phyloP scores from a whole-genome alignment of 1,140 invertebrate genomes.

The Pseudomyrmex cubaensis region DNA sequence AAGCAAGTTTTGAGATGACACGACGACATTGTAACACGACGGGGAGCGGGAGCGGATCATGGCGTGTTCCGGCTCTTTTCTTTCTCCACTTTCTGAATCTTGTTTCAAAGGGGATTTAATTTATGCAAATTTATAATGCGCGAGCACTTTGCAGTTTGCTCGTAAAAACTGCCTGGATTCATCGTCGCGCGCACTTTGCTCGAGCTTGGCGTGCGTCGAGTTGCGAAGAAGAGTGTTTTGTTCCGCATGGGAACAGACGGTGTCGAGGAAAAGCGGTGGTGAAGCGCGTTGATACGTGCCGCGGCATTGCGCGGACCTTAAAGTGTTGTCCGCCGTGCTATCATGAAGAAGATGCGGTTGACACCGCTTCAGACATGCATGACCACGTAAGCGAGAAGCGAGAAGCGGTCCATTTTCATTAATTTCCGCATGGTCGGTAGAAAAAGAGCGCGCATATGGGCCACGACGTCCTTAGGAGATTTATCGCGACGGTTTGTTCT shows the following conservation, averaged over 20 bases:
- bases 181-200: background rate
- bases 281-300: conserved; percentile 69
- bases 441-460: conserved; percentile 9
- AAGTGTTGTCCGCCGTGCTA: conserved; percentile 42
- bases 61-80: background rate
- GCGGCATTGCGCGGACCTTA: conserved; percentile 54
- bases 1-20: conserved; percentile 39
- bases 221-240: background rate
- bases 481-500: conserved; percentile 48
- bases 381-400: conserved; percentile 54
- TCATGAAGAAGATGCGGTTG: conserved; percentile 54
- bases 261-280: background rate
- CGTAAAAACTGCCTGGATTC: conserved; percentile 48
- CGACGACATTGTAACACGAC: conserved; percentile 33
- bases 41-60: background rate
- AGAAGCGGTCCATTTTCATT: conserved; percentile 62
- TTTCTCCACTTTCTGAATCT: conserved; percentile 4
- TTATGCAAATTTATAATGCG: conserved; percentile 75
- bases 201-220: background rate
- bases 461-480: conserved; percentile 19
- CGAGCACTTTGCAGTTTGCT: conserved; percentile 69
- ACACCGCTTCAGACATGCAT: conserved; percentile 50
- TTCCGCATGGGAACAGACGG: background rate
- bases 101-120: conserved; percentile 71
- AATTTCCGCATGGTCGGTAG: conserved; percentile 47